These are phyloP conservation scores for Sebastes fasciatus DNA, from an alignment of 2,113 vertebrate species.

Conservation along the genomic window DNA sequence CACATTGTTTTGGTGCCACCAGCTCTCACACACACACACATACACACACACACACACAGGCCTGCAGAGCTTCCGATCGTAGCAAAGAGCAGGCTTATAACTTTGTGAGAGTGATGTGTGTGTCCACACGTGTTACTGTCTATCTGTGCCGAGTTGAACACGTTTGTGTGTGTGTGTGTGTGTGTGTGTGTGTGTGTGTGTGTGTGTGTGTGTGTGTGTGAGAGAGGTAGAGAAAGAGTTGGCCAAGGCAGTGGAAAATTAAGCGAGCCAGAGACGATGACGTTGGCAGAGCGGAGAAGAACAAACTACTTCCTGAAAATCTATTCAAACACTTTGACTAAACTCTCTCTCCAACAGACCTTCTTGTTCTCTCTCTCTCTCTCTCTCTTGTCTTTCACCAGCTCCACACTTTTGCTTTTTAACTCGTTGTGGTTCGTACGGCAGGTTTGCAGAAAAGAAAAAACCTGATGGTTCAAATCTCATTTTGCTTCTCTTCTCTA, in stretches of 20 bases:
- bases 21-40: slow-evolving; percentile 16
- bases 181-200: slow-evolving; percentile 27
- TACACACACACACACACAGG: slow-evolving; percentile 5
- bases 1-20: slow-evolving; percentile 60
- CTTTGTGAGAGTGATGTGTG: neutral
- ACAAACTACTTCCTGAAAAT: slow-evolving; percentile 74
- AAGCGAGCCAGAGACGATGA: slow-evolving; percentile 69
- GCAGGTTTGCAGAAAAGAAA: no score
- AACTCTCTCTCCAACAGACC: slow-evolving; percentile 39
- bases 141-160: neutral
- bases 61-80: neutral
- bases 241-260: slow-evolving; percentile 74
- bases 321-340: slow-evolving; percentile 56
- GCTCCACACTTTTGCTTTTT: slow-evolving; percentile 9
- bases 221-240: slow-evolving; percentile 38
- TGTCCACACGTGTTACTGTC: slow-evolving; percentile 15
- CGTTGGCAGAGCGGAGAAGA: slow-evolving; percentile 68
- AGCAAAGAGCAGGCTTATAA: slow-evolving; percentile 7
- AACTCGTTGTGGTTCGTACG: neutral
- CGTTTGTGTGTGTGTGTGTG: slow-evolving; percentile 26
- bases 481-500: no score
- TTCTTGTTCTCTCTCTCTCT: neutral
- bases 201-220: slow-evolving; percentile 35
- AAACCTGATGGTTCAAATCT: no score
- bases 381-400: neutral